Base-by-base conservation (phyloP, 2,888 invertebrate species). In the Apodemia duryi region DNA sequence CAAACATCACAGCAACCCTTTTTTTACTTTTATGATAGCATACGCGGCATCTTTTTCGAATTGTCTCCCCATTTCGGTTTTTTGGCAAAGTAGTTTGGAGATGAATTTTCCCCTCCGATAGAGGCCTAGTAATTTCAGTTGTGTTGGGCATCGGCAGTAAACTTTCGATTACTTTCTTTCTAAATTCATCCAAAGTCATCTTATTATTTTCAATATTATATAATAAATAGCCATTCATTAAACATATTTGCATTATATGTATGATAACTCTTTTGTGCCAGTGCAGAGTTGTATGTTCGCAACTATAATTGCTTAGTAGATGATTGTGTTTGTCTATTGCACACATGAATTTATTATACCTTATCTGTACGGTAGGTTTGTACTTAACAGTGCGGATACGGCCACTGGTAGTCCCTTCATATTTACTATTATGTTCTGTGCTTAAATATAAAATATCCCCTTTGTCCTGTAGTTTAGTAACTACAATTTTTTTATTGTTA, bases 401-500 rank as follows among this genome's bases (percentile, higher is more conserved):
- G 66, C 63, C 61, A 63, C 66, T 66, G 21, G 43, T 65, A 32
- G 52, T 63, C 9, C n/a, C 35, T 63, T 63, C 6, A 63, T 63
- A 63, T 54, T 52, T 64, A 68, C 62, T 70, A 52, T 71, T 66
- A 35, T 68, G 72, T 71, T 78, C 72, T 9, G 73, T 73, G 32
- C 73, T 71, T 29, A 78, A 74, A 67, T 75, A 73, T 63, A 72
- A 62, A 7, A 81, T 71, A 64, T 79, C 78, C 67, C 77, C 51
- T 68, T 70, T 69, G 66, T 73, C 69, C 51, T 66, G 61, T 70
- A 70, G 71, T 69, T 70, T 71, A 62, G 71, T 71, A 46, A 72
- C 68, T 13, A 57, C 63, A 63, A 63, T 63, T 35, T 63, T 28
- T 32, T 52, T 41, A 35, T 35, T 70, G 62, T 68, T 71, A 57